Evolutionary conservation across 1,140 invertebrate species (phyloP), one percentile per base, ranked within the genome.

Genomic region (Papilio aristodemus): DNA sequence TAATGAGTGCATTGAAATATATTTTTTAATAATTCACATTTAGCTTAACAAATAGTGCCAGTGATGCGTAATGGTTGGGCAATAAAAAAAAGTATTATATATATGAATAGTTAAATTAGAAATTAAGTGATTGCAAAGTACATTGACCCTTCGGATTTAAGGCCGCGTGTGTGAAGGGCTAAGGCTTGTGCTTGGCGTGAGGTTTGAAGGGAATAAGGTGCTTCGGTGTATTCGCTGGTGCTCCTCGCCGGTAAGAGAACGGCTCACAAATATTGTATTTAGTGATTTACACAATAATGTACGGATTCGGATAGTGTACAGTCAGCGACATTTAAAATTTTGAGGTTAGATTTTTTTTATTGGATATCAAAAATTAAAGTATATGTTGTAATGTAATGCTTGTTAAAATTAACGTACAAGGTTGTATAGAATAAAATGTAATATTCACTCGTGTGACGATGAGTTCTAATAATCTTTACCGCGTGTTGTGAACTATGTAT

Each of bases 11-110:
- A 71, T 75, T 78, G 74, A 79, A 74, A 77, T 73, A 72, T 78
- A 74, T 89, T 89, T 88, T 89, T 89, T 87, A 85, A 85, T 87
- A 87, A 72, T 77, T 73, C 78, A 74, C 74, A 62, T 76, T 63
- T 85, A 79, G 85, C 81, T 85, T 86, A 81, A 71, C 72, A 54
- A 72, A 50, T 72, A 74, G 72, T 81, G 84, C 79, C 78, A 79
- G 79, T 73, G 39, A 70, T 69, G 57, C 70, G 71, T 37, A 75
- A 80, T 71, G 60, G 72, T 81, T 54, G 86, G n/a, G 86, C 85
- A 87, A 85, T 86, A 88, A 86, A 77, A 32, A 70, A 78, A 83
- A 84, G 83, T 86, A 85, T 87, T 84, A 85, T 62, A 59, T 66
- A 74, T 74, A 72, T 71, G 67, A 38, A 54, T 74, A 77, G 73